phyloP scores from a whole-genome alignment of 2,113 vertebrate species.

The Barbus barbus region DNA sequence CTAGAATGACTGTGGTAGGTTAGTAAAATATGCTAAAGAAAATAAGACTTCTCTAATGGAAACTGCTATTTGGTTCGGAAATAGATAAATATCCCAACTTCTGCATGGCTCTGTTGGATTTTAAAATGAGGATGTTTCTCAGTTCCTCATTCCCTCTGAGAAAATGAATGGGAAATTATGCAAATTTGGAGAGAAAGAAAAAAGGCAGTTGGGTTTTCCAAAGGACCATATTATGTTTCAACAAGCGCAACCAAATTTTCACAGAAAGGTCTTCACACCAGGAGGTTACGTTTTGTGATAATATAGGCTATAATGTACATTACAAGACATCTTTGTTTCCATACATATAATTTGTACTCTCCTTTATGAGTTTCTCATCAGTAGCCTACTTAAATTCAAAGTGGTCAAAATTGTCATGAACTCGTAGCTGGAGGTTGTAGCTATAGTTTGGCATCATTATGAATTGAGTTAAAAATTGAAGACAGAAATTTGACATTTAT shows the following conservation, averaged over 20 bases:
- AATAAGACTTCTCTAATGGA: not conserved
- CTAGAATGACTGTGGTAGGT: not conserved
- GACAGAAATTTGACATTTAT: not conserved
- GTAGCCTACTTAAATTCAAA: not conserved
- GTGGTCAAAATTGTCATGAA: not conserved
- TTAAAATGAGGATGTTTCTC: slow-evolving; percentile 19
- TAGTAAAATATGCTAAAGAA: not conserved
- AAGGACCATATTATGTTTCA: not conserved
- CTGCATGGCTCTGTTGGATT: slow-evolving; percentile 7
- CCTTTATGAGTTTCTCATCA: not conserved
- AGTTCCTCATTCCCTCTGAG: slow-evolving; percentile 23
- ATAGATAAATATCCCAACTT: slow-evolving; percentile 6
- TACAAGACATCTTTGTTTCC: not conserved
- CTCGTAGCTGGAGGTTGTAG: not conserved
- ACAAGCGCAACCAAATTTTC: not conserved
- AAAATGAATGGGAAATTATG: too few species aligned
- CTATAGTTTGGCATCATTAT: too few species aligned
- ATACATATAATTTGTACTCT: not conserved
- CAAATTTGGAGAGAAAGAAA: too few species aligned
- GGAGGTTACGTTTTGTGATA: not conserved
- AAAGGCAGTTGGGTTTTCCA: too few species aligned
- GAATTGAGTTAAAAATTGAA: not conserved
- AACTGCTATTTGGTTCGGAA: not conserved
- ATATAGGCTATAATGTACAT: not conserved
- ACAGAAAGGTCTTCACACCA: not conserved